Base-by-base conservation (phyloP, 2,797 vertebrate species). In the Prunella strophiata region DNA sequence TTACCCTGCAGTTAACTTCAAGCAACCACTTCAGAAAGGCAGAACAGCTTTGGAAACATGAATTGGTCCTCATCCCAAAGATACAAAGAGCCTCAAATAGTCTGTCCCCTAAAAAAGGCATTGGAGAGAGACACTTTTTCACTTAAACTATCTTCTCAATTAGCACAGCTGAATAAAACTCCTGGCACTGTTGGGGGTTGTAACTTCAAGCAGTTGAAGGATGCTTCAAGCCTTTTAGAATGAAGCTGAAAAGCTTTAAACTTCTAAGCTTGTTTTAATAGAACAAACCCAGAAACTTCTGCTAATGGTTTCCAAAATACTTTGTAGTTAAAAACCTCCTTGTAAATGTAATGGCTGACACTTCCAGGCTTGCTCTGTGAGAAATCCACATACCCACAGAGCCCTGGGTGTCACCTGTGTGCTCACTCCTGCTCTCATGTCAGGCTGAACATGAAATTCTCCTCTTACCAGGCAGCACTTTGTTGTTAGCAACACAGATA, bases 391-490 rank as follows among this genome's bases (percentile, higher is more conserved):
- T 36, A 11, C 12, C 7, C 67, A 7, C 1, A 36, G 42, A 71
- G 72, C 43, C 52, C 15, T 76, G 43, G 43, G n/a, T 12, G 18
- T 51, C 2, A 0, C 7, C 16, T n/a, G 3, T 11, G 29, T 17
- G 8, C 58, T 81, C 7, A 21, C 40, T 47, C 9, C 3, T 52
- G 7, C 18, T 43, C 36, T 51, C 50, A 29, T 10, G 15, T 74
- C 11, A 8, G n/a, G 13, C 38, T 94, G 85, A 88, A 88, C 52
- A 23, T 5, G 3, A 61, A 11, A 3, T 32, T 38, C 29, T 71
- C 7, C n/a, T 91, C 50, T 88, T 80, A 57, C 73, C 85, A 67
- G 48, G 30, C 91, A 99, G 98, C 58, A 97, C 96, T 71, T 99
- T 36, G 36, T 9, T 10, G 10, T 36, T 36, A 36, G 36, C 36